Base-by-base conservation (phyloP, 2,113 vertebrate genomes). In the Kryptolebias marmoratus region DNA sequence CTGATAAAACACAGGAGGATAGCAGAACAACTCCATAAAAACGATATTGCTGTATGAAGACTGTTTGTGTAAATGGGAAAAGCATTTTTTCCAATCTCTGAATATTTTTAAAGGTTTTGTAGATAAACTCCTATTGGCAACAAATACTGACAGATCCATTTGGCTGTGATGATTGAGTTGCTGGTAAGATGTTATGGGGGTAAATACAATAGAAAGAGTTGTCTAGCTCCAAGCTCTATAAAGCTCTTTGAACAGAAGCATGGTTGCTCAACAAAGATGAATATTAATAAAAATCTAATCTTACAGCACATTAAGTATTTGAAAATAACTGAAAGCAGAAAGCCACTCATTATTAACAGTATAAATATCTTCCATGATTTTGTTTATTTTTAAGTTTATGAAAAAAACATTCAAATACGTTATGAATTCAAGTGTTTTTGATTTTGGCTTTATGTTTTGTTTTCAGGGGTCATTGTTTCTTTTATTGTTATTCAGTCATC, bases 71-170 rank as follows among this genome's bases (percentile, higher is more conserved):
- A 64, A 80, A 79, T 47, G 32, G n/a, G 42, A 16, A 12, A 9
- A 42, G 10, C 44, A 73, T 75, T 81, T 57, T 45, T 65, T 42
- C 28, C 14, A 65, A 85, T 79, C 81, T 64, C 64, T 56, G 10
- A 57, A 32, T 71, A 54, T 63, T 56, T 59, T 79, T 14, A 55
- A 59, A 82, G 36, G 62, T 47, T 74, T 81, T 36, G 32, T 10
- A 6, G 53, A 32, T 59, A 32, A 76, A 84, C 65, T 71, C 67
- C 50, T 63, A 47, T 6, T 10, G 50, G 61, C 53, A 63, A 31
- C 68, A 67, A 66, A 69, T 87, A 85, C 77, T 75, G 85, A 88
- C 79, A 70, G 59, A 72, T 62, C 28, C 52, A 66, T 87, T 71
- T 59, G 44, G 52, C n/a, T 39, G 53, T 31, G 66, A 79, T 64